Conservation (phyloP, 2,113 vertebrate genomes). For the Phalacrocorax aristotelis region DNA sequence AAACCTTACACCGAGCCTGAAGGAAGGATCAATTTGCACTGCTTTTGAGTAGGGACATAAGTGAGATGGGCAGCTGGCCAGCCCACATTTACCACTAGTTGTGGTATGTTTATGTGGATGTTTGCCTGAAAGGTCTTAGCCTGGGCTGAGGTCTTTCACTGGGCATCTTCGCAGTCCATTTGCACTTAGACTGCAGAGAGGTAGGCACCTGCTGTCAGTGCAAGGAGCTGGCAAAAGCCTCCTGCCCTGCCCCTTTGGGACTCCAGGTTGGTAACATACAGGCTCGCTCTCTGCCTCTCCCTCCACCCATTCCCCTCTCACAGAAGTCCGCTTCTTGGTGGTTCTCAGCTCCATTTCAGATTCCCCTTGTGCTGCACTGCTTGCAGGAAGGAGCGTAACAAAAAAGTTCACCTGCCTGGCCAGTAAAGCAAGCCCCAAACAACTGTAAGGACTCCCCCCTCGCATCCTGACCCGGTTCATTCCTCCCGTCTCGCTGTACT, state of each 20-base stretch:
- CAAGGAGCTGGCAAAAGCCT: not conserved
- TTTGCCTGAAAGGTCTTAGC: not conserved
- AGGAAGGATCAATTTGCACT: not conserved
- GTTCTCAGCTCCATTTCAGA: not conserved
- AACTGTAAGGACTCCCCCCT: not conserved
- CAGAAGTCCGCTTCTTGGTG: not conserved
- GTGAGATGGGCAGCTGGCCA: conserved; percentile 2
- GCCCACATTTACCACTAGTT: not conserved
- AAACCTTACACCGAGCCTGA: not conserved
- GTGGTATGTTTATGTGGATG: not conserved
- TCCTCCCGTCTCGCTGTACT: not conserved
- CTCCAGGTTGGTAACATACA: rapidly evolving
- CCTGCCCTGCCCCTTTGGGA: too few species aligned
- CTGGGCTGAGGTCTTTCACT: not conserved
- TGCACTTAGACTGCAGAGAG: not conserved
- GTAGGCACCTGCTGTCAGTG: not conserved
- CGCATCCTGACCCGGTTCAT: not conserved
- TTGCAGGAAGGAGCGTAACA: not conserved
- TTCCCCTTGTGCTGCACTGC: not conserved
- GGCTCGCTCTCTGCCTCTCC: not conserved
- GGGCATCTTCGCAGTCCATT: not conserved
- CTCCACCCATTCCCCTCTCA: rapidly evolving
- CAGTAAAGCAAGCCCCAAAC: not conserved
- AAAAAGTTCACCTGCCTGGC: not conserved
- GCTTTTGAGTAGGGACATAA: not conserved